phyloP scores from a whole-genome alignment of 2,888 invertebrate species.

The Tanaodytes sp. region DNA sequence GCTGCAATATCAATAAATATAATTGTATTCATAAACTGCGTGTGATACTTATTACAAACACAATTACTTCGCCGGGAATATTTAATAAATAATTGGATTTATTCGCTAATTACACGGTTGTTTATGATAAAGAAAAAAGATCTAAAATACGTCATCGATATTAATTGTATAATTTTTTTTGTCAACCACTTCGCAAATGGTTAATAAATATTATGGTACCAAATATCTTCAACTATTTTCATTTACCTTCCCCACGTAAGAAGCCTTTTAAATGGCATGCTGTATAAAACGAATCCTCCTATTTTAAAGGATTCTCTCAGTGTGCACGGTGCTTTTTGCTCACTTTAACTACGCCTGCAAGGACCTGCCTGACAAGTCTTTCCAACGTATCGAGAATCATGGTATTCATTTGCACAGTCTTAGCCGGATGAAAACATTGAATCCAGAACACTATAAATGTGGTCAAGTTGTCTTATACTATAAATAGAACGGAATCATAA shows the following conservation, averaged over 20 bases:
- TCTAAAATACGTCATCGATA: no score
- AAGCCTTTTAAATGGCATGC: constrained; percentile 22
- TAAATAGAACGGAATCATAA: constrained; percentile 28
- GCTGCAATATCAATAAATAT: no score
- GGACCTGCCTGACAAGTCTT: constrained; percentile 56
- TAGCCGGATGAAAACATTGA: constrained; percentile 50
- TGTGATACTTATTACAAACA: no score
- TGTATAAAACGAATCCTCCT: constrained; percentile 32
- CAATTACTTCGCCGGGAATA: no score
- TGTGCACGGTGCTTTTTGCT: constrained; percentile 43
- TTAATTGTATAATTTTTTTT: no score
- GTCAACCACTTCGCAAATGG: no score
- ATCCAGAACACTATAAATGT: constrained; percentile 48
- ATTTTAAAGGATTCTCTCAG: constrained; percentile 50
- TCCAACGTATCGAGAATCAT: constrained; percentile 46
- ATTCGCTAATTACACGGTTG: no score
- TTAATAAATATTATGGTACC: no score
- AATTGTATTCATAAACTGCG: no score
- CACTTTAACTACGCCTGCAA: constrained; percentile 50
- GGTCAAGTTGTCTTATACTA: constrained; percentile 35
- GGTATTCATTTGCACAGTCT: constrained; percentile 50
- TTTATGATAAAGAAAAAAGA: no score
- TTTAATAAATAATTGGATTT: no score
- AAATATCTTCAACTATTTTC: constrained; percentile 40
- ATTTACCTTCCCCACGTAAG: constrained; percentile 14